These are phyloP conservation scores for Microtus oregoni DNA, from an alignment of 2,113 vertebrate species.

Conservation along the genomic window DNA sequence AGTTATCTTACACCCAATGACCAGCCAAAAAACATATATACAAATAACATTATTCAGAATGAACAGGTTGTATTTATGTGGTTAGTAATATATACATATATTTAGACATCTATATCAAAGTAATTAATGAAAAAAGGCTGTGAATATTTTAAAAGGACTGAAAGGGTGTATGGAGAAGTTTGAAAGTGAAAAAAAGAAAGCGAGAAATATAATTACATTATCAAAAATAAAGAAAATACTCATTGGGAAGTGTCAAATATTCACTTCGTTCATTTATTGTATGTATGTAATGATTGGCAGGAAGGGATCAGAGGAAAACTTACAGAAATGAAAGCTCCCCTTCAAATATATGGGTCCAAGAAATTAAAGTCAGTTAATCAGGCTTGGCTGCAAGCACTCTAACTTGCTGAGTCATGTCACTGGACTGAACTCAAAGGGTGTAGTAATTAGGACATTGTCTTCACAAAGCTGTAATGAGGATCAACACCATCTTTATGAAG, in stretches of 20 bases:
- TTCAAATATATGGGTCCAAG: background rate
- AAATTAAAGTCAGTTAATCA: background rate
- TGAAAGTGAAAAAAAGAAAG: background rate
- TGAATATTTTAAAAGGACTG: background rate
- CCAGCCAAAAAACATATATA: background rate
- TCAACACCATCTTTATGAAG: background rate
- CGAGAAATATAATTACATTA: background rate
- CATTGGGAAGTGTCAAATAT: background rate
- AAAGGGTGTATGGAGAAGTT: background rate
- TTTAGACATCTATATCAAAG: background rate
- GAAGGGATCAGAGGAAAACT: too few relatives aligned
- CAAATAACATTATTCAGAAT: background rate
- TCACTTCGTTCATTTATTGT: background rate
- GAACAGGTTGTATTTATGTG: background rate
- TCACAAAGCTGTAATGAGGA: background rate
- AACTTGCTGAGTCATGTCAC: background rate
- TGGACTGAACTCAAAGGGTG: background rate
- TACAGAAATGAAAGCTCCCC: background rate
- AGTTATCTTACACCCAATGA: background rate
- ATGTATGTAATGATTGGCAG: too few relatives aligned
- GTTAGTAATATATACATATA: background rate
- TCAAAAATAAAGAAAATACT: background rate
- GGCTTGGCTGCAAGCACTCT: background rate
- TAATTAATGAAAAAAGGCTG: background rate
- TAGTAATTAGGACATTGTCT: background rate